These are phyloP conservation scores for Fissipunctia ypsillon DNA, from an alignment of 2,888 invertebrate species.

Conservation along the genomic window DNA sequence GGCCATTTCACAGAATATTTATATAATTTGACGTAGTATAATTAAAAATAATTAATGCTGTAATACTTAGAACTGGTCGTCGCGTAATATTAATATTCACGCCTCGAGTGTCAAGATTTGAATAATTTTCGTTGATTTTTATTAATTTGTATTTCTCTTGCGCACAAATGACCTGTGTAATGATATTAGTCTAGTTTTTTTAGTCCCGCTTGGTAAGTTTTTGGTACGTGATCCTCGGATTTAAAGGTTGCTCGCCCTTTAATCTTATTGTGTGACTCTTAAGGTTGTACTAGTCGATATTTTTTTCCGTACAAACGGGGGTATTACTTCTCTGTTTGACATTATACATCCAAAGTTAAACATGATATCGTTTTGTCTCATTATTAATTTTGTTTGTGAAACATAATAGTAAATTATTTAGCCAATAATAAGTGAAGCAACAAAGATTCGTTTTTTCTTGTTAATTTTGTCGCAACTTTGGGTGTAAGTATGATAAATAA, in stretches of 20 bases:
- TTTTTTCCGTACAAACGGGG: no score
- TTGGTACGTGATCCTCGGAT: not conserved
- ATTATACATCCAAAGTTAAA: no score
- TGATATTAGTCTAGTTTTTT: conserved; percentile 14
- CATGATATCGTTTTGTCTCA: no score
- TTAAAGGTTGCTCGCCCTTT: not conserved
- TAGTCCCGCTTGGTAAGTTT: not conserved
- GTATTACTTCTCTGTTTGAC: no score
- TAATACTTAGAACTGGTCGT: conserved; percentile 51
- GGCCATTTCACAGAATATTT: conserved; percentile 6
- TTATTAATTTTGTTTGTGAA: no score
- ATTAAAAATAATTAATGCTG: conserved; percentile 49
- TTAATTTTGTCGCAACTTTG: no score
- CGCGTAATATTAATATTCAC: conserved; percentile 61
- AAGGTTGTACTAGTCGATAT: not conserved
- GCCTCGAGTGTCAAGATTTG: conserved; percentile 54
- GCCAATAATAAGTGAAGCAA: no score
- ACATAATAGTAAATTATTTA: no score
- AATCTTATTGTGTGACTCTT: not conserved
- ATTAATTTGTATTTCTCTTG: conserved; percentile 57
- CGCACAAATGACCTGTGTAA: conserved; percentile 43
- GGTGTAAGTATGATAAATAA: no score
- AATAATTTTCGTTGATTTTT: conserved; percentile 62
- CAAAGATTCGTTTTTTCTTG: no score
- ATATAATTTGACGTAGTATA: conserved; percentile 27